Base-by-base conservation (phyloP, 2,113 vertebrate genomes). In the Edolisoma coerulescens region DNA sequence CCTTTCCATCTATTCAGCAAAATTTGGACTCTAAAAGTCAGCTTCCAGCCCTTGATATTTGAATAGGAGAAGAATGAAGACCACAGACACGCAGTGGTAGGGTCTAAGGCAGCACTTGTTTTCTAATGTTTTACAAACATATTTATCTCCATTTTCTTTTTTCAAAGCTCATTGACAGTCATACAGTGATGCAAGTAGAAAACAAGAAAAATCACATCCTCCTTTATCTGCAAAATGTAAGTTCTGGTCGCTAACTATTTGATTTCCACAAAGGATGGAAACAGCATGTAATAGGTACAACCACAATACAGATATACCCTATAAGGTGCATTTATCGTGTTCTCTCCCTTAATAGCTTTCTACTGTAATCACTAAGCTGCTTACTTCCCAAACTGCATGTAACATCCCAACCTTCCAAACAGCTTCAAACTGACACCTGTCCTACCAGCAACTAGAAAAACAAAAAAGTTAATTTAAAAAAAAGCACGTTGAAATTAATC, bases 151-250 rank as follows among this genome's bases (percentile, higher is more conserved):
- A 27, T 75, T 83, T 93, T 71, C 27, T 85, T 97, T 21, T 52
- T 92, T 96, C 70, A 68, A 93, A 98, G 97, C 93, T 97, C 76
- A 27, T 67, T 42, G 49, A 84, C 32, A 45, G 45, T 21, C 86
- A 33, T 9, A 61, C 44, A 53, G 95, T 97, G 73, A 96, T 96
- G 88, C 90, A 95, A 83, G 87, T 64, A 45, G 96, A 97, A 86
- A 96, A 56, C 63, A 97, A 97, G 94, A 93, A 92, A 75, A 95
- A 67, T 21, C 96, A 97, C 2, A 26, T 97, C 22, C 65, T 97
- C 39, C 73, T 97, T 30, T 97, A 97, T 35, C 76, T 97, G 39
- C 71, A 97, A 79, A 93, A 86, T 35, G 96, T 98, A 91, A 97
- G 97, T 98, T 92, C 57, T 71, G 27, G 59, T 75, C n/a, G 5